Percentiles rank a stretch among this genome's conserved stretches.
These are phyloP conservation scores for Pyrocephalus nanus DNA, from an alignment of 2,797 vertebrate genomes.

Conservation along the genomic window DNA sequence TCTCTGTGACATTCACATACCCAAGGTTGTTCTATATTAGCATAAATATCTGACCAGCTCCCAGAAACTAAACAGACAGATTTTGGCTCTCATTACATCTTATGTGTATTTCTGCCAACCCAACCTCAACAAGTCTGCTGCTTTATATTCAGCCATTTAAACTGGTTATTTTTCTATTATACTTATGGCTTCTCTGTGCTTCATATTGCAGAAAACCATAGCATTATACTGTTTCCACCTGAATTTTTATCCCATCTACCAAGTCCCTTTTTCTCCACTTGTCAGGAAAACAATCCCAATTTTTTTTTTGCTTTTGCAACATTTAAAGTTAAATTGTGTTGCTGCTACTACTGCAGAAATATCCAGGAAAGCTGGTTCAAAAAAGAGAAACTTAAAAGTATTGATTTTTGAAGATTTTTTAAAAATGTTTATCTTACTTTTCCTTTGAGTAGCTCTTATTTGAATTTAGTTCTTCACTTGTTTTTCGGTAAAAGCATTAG, in stretches of 20 bases:
- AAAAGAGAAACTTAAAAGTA: not conserved
- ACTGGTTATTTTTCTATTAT: not conserved
- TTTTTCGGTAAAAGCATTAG: constrained; percentile 54
- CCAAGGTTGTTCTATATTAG: constrained; percentile 59
- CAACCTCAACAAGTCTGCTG: not conserved
- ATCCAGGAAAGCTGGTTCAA: not conserved
- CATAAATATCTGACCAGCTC: constrained; percentile 57
- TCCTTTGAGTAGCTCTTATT: constrained; percentile 12
- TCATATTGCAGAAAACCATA: not conserved
- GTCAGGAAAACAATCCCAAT: not conserved
- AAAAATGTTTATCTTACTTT: not conserved
- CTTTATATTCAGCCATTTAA: not conserved
- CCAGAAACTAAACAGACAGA: constrained; percentile 7
- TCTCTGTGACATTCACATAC: constrained; percentile 58
- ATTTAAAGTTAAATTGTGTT: not conserved
- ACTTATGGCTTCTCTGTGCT: not conserved
- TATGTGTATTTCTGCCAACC: not conserved
- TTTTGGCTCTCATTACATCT: not conserved
- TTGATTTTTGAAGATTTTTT: not conserved
- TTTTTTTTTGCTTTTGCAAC: not conserved
- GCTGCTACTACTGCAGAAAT: not conserved
- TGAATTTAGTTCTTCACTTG: constrained; percentile 45
- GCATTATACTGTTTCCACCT: not conserved
- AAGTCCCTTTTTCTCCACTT: not conserved
- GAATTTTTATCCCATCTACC: not conserved